These are phyloP conservation scores for Drosophila paranaensis DNA, from an alignment of 2,888 invertebrate species.

Conservation along the genomic window DNA sequence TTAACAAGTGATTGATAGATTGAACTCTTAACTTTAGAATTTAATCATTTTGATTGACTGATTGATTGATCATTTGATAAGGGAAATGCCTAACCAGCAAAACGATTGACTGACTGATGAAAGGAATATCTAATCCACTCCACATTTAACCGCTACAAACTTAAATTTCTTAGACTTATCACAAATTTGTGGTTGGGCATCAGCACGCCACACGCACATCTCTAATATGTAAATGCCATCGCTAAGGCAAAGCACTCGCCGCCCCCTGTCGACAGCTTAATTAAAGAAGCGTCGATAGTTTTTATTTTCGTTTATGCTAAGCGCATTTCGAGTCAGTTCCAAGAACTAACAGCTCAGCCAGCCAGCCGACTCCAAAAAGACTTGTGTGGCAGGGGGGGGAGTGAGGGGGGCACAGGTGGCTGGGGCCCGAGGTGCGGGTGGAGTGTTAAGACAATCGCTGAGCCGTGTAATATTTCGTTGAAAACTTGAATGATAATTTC, in stretches of 20 bases:
- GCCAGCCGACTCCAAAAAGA: slow-evolving; percentile 10
- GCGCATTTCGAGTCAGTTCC: slow-evolving; percentile 43
- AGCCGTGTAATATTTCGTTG: slow-evolving; percentile 63
- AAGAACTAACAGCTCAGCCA: slow-evolving; percentile 48
- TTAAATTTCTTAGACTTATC: background rate
- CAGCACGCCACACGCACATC: slow-evolving; percentile 7
- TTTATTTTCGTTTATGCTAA: slow-evolving; percentile 47
- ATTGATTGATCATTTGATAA: too few species aligned
- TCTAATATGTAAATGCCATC: slow-evolving; percentile 16
- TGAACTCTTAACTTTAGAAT: too few species aligned
- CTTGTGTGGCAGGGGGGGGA: background rate
- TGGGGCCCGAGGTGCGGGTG: slow-evolving; percentile 2
- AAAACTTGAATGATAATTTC: slow-evolving; percentile 52
- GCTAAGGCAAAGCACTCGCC: background rate
- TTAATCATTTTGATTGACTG: too few species aligned
- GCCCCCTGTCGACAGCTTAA: slow-evolving; percentile 37
- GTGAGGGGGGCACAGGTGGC: background rate
- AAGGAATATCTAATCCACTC: background rate
- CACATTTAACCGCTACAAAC: background rate
- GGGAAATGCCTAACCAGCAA: too few species aligned
- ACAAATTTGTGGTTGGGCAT: too few species aligned
- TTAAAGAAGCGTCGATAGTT: slow-evolving; percentile 54
- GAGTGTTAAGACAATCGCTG: slow-evolving; percentile 47
- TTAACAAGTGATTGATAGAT: too few species aligned
- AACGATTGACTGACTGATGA: background rate